phyloP scores from a whole-genome alignment of 92 coral and sea anemone species.

The Zoanthus solanderi region DNA sequence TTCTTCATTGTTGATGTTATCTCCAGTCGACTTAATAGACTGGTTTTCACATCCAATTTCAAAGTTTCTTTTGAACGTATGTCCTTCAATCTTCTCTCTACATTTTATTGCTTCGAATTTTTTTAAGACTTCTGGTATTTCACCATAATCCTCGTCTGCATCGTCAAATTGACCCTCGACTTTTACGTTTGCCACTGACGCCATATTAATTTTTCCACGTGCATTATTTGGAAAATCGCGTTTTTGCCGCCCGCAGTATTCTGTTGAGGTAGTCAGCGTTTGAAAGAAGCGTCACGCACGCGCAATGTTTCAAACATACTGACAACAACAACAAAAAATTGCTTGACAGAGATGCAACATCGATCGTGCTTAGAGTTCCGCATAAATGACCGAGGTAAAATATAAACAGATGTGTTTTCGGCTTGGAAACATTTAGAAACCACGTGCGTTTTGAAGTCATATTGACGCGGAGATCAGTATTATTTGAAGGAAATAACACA shows the following conservation, averaged over 20 bases:
- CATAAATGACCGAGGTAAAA: slow-evolving; percentile 5
- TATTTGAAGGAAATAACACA: neutral
- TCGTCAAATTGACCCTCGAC: slow-evolving; percentile 94
- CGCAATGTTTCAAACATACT: neutral
- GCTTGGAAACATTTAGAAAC: slow-evolving; percentile 15
- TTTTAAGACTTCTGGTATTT: slow-evolving; percentile 61
- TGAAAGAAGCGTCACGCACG: neutral
- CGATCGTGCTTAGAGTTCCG: neutral
- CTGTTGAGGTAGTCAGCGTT: neutral
- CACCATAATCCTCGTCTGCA: slow-evolving; percentile 82
- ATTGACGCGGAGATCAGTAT: neutral
- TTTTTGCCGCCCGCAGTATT: neutral
- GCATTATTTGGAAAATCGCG: neutral
- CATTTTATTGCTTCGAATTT: slow-evolving; percentile 15
- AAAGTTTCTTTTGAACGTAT: neutral
- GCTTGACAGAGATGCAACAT: neutral
- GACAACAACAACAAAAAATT: neutral
- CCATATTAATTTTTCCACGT: slow-evolving; percentile 37
- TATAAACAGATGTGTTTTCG: slow-evolving; percentile 43
- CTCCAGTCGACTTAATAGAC: neutral
- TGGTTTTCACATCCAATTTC: slow-evolving; percentile 3
- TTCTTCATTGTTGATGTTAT: neutral
- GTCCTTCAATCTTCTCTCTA: neutral
- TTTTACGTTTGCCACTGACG: neutral
- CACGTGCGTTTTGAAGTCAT: neutral